Evolutionary conservation across 2,113 vertebrate genomes (phyloP).

Genomic region (Seriola quinqueradiata): DNA sequence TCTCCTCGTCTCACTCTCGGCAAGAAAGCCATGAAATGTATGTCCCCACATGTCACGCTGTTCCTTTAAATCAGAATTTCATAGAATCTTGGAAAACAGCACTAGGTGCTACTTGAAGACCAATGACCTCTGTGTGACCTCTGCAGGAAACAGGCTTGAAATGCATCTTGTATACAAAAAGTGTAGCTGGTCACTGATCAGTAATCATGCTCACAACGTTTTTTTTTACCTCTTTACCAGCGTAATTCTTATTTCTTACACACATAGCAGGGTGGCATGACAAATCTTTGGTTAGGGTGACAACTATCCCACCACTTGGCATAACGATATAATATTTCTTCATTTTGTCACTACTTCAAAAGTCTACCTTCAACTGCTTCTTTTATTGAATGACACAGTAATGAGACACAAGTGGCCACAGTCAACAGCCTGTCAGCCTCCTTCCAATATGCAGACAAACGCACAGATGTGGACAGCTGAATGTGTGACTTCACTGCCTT

Average conservation of each 20-base stretch:
- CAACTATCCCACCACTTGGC: not conserved
- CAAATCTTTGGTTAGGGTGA: not conserved
- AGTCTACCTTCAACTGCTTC: not conserved
- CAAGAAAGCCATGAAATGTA: not conserved
- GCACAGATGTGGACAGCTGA: not conserved
- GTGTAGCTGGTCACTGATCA: not conserved
- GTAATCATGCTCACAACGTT: not conserved
- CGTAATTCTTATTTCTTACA: not conserved
- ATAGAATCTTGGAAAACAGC: not conserved
- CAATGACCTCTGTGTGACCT: conserved; percentile 22
- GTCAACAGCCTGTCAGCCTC: conserved; percentile 10
- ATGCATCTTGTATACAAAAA: not conserved
- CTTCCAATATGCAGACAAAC: not conserved
- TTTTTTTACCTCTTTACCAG: not conserved
- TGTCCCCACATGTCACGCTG: not conserved
- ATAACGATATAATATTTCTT: not conserved
- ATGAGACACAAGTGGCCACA: not conserved
- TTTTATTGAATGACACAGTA: not conserved
- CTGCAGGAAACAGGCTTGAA: not conserved
- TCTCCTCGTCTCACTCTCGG: no score
- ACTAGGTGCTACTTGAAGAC: not conserved
- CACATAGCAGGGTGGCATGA: not conserved
- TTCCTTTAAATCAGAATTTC: not conserved
- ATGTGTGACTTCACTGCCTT: not conserved
- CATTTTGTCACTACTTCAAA: not conserved